A percentile compares a stretch with the other conserved stretches of the same genome.
phyloP scores from a whole-genome alignment of 1,140 invertebrate genomes.

The Sarcophaga peregrina region DNA sequence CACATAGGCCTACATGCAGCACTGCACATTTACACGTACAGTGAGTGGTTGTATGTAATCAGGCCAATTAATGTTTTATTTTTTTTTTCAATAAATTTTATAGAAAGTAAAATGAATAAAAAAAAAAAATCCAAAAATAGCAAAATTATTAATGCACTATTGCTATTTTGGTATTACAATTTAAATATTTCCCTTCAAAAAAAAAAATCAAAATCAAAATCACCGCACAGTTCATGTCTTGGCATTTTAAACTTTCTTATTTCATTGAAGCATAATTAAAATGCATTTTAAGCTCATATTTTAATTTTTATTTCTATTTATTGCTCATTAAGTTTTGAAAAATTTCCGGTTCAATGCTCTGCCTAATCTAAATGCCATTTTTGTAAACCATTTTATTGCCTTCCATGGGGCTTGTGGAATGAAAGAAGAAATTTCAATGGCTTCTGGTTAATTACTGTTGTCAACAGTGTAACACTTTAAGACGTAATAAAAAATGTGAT shows the following conservation, averaged over 20 bases:
- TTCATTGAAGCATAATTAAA: background rate
- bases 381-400: slow-evolving; percentile 16
- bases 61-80: too few relatives aligned
- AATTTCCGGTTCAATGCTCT: slow-evolving; percentile 6
- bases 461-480: background rate
- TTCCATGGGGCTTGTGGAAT: background rate
- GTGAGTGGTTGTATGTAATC: too few relatives aligned
- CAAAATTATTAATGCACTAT: background rate
- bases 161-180: background rate
- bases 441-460: background rate
- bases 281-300: background rate
- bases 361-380: background rate
- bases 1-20: too few relatives aligned
- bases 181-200: background rate
- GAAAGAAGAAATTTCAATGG: background rate
- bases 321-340: background rate
- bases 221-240: background rate
- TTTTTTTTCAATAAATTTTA: too few relatives aligned
- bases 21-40: too few relatives aligned
- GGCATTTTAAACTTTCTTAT: background rate
- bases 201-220: too few relatives aligned
- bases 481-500: too few relatives aligned
- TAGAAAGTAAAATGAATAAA: too few relatives aligned
- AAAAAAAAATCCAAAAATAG: background rate
- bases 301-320: background rate